Base-by-base conservation (phyloP, 2,888 invertebrate genomes). In the Priocnemis perturbator region DNA sequence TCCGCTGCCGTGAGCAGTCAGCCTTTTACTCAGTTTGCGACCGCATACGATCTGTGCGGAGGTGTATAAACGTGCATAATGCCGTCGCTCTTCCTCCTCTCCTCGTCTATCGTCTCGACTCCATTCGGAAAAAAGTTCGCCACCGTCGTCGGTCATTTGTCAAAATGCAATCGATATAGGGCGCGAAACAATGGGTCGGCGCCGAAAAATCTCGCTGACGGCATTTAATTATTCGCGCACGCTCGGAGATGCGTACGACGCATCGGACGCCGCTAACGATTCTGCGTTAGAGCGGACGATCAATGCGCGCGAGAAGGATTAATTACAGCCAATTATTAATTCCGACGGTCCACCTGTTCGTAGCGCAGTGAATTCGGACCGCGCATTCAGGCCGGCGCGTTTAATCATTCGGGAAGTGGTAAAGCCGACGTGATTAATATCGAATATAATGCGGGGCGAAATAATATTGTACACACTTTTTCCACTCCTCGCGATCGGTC, bases 31-130 rank as follows among this genome's bases (percentile, higher is more conserved):
- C 77, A 67, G 69, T 73, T 73, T 69, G 62, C 61, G 47, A 58
- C 69, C 72, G 68, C 78, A 75, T 72, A 78, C 79, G 78, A 58
- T 75, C 71, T 66, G 60, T 71, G 68, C 23, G 65, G 66, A 67
- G 66, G 45, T 74, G 63, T 69, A 73, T 76, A 76, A 82, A 78
- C 79, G 72, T 67, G 63, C 72, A 67, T 78, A 76, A 80, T 76
- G 69, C 74, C 69, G 65, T 67, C 71, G 82, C 74, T 78, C 74
- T 73, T 17, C 47, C 47, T 47, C 47, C 26, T 26, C 26, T 7
- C 7, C 50, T 1, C 50, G 50, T 14, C 47, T 15, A 47, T 50
- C 5, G 17, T 5, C 9, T 5, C 50, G 17, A 1, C 4, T 47
- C 47, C 11, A 15, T n/a, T 17, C 50, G 50, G 19, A 19, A 50